Evolutionary conservation across 2,113 vertebrate species (phyloP), one percentile per base, ranked within the genome.

Genomic region (Eudyptes chrysolophus): DNA sequence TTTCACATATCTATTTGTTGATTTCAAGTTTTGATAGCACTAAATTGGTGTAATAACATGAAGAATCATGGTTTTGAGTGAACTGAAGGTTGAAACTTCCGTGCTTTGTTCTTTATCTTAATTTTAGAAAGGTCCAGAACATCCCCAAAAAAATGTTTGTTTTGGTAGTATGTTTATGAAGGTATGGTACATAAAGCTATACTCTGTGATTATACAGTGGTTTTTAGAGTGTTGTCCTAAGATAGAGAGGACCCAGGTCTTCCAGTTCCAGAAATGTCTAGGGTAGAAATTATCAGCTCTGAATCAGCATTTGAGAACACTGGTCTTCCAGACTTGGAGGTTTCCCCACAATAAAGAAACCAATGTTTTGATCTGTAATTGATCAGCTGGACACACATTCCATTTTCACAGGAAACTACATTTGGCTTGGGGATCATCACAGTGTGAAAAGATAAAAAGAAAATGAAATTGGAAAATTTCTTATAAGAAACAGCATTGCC

Each of bases 231-330:
- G 8, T 52, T 52, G 21, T 34, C 36, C 34, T 65, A 42, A 92
- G 38, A 58, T 0, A 42, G 0, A 36, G 20, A 74, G 4, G 10
- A 54, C 5, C 4, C 10, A 70, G 25, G 8, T n/a, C n/a, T 87
- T 84, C 13, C 25, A 34, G 38, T n/a, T 51, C 6, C 55, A 92
- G 80, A 70, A 84, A 42, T 20, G 70, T 6, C 26, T 32, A 38
- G 6, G 8, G 4, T 32, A 84, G 76, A 81, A 89, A 77, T 42
- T 58, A 12, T 22, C 9, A 30, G 7, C 7, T 86, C 57, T 58
- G n/a, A 86, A 54, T 66, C 36, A 80, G 15, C 5, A 25, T 65
- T 27, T 87, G 55, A 70, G 48, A 92, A 20, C 7, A 27, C 10
- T 15, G 3, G 4, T 85, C 8, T 84, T 66, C n/a, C 16, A 62